Evolutionary conservation across 2,888 invertebrate species (phyloP).

Genomic region (Ariolimax columbianus): DNA sequence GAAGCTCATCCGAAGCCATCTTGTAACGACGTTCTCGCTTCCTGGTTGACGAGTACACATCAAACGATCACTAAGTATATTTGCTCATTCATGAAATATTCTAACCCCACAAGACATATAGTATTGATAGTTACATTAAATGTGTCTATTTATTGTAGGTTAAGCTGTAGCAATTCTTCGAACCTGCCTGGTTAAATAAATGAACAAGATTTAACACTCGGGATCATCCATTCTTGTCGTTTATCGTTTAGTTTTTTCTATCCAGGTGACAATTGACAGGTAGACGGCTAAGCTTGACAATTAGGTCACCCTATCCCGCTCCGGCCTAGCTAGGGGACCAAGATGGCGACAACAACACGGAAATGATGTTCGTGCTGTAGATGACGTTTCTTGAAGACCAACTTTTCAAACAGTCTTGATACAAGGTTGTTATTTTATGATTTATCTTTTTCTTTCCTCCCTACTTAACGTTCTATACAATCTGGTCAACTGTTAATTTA

Average conservation of each 20-base stretch:
- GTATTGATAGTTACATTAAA: too few relatives aligned
- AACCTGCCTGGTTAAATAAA: neutral
- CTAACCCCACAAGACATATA: neutral
- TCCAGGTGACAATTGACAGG: constrained; percentile 13
- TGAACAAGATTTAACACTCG: neutral
- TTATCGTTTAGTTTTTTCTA: constrained; percentile 28
- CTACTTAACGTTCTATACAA: too few relatives aligned
- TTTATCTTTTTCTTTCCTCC: too few relatives aligned
- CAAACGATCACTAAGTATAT: neutral
- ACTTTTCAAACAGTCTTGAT: too few relatives aligned
- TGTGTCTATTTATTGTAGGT: neutral
- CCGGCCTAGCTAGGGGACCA: neutral
- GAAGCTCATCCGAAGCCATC: neutral
- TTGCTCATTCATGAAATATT: neutral
- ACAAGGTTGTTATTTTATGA: too few relatives aligned
- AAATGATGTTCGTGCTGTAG: neutral
- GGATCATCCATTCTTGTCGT: neutral
- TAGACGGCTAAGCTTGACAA: neutral
- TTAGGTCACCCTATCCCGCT: constrained; percentile 22
- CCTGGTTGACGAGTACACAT: constrained; percentile 5
- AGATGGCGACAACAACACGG: constrained; percentile 46
- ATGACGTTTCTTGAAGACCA: too few relatives aligned
- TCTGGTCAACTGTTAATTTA: too few relatives aligned
- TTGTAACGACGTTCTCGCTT: constrained; percentile 1
- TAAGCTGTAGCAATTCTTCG: neutral